These are phyloP conservation scores for Sebastes oblongus DNA, from an alignment of 2,797 vertebrate species.

Conservation along the genomic window DNA sequence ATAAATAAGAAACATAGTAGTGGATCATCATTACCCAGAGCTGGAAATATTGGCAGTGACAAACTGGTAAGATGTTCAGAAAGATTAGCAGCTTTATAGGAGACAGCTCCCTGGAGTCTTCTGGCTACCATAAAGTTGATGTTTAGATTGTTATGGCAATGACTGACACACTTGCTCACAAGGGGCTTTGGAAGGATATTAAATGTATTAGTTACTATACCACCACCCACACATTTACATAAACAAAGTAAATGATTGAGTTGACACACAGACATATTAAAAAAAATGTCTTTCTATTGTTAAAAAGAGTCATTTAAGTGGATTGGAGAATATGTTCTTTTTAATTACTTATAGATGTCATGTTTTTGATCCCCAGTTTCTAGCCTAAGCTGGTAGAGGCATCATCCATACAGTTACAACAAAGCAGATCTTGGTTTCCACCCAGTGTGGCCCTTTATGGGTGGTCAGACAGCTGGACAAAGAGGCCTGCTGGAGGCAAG, in stretches of 20 bases:
- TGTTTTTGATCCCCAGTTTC: neutral
- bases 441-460: neutral
- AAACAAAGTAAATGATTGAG: neutral
- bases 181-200: neutral
- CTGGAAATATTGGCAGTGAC: neutral
- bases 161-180: neutral
- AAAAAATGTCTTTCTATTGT: neutral
- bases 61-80: neutral
- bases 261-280: neutral
- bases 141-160: conserved; percentile 7
- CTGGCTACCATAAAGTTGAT: neutral
- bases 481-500: neutral
- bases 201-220: neutral
- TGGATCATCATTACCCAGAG: neutral
- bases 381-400: no score
- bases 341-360: neutral
- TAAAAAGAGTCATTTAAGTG: neutral
- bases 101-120: conserved; percentile 18
- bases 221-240: neutral
- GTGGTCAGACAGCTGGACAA: neutral
- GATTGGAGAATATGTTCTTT: neutral
- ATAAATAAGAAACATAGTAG: neutral
- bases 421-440: neutral
- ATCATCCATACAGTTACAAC: neutral
- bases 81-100: conserved; percentile 33